phyloP scores from a whole-genome alignment of 1,140 invertebrate species.

The Drosophila ironensis region DNA sequence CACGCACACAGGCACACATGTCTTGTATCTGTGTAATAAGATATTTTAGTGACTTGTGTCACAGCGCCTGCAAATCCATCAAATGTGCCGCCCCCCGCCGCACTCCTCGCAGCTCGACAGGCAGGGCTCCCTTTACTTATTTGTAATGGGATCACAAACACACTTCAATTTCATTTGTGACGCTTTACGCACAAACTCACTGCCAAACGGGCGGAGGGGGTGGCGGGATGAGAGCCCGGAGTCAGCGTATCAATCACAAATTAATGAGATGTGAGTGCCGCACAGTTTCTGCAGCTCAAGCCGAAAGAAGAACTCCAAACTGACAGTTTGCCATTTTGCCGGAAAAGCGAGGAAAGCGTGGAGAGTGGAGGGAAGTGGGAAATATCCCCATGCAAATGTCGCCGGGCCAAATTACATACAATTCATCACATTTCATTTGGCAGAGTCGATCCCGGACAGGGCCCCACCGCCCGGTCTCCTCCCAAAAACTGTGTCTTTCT shows the following conservation, averaged over 20 bases:
- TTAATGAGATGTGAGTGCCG: slow-evolving; percentile 81
- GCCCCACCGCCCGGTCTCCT: slow-evolving; percentile 9
- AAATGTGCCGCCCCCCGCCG: slow-evolving; percentile 43
- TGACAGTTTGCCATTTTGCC: slow-evolving; percentile 66
- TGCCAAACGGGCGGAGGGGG: slow-evolving; percentile 8
- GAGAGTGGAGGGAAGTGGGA: background rate
- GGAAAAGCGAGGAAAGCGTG: slow-evolving; percentile 15
- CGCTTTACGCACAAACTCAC: slow-evolving; percentile 78
- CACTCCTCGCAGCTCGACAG: background rate
- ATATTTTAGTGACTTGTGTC: slow-evolving; percentile 81
- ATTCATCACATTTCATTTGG: slow-evolving; percentile 81
- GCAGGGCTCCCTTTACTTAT: slow-evolving; percentile 64
- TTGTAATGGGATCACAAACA: slow-evolving; percentile 81
- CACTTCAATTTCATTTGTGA: slow-evolving; percentile 81
- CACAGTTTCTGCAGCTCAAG: slow-evolving; percentile 49
- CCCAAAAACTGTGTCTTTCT: slow-evolving; percentile 19
- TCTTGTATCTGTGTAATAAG: slow-evolving; percentile 64
- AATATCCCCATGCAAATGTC: slow-evolving; percentile 69
- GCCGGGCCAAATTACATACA: slow-evolving; percentile 78
- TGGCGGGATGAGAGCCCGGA: slow-evolving; percentile 34
- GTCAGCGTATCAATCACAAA: slow-evolving; percentile 79
- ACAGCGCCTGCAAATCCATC: slow-evolving; percentile 79
- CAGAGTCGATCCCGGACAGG: slow-evolving; percentile 50
- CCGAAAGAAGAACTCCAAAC: slow-evolving; percentile 47
- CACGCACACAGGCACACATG: background rate